Percentiles rank a stretch among this genome's conserved stretches.
Evolutionary conservation across 2,797 vertebrate genomes (phyloP).

Genomic region (Austrolebias charrua): DNA sequence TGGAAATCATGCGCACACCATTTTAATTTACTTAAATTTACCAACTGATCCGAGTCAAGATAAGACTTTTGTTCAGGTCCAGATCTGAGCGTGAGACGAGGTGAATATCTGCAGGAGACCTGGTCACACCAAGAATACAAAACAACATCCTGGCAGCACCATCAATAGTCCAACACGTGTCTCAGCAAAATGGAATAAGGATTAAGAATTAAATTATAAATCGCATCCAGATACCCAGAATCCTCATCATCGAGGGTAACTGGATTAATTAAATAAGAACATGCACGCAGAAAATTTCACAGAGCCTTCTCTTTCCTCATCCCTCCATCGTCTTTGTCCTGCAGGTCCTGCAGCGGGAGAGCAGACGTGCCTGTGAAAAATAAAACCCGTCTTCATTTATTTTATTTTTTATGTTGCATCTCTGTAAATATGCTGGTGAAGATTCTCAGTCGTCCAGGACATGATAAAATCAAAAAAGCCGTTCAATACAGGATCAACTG

Average conservation of each 20-base stretch:
- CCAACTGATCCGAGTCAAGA: too few species aligned
- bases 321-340: conserved; percentile 24
- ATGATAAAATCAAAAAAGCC: too few species aligned
- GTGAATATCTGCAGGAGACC: conserved; percentile 29
- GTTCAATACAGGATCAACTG: too few species aligned
- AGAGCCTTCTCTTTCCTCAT: conserved; percentile 18
- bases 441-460: too few species aligned
- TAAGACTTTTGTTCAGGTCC: too few species aligned
- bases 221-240: conserved; percentile 57
- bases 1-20: too few species aligned
- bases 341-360: conserved; percentile 23
- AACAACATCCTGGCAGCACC: conserved; percentile 50
- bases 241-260: conserved; percentile 42
- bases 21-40: too few species aligned
- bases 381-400: conserved; percentile 2
- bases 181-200: conserved; percentile 57
- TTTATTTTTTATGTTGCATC: not conserved
- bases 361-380: conserved; percentile 30
- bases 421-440: too few species aligned
- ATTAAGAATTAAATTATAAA: conserved; percentile 60
- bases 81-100: too few species aligned
- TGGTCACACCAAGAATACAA: conserved; percentile 34
- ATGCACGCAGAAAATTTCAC: conserved; percentile 17
- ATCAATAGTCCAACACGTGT: conserved; percentile 51
- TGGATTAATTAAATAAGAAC: conserved; percentile 42